phyloP scores from a whole-genome alignment of 2,888 invertebrate genomes.

The Mythimna impura region DNA sequence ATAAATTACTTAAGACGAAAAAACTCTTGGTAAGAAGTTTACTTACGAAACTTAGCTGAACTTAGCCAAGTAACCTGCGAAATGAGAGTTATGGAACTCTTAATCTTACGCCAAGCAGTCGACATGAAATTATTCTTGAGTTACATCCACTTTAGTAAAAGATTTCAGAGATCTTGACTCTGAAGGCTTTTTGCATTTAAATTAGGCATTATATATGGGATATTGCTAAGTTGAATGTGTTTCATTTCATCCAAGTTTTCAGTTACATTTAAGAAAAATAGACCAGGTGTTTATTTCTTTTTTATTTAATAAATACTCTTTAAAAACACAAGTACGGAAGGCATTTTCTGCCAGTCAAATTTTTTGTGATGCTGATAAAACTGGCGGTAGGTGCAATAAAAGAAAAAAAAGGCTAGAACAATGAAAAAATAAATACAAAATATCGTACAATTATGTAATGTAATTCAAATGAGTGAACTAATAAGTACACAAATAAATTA shows the following conservation, averaged over 20 bases:
- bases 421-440: too few relatives aligned
- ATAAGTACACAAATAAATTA: too few relatives aligned
- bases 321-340: too few relatives aligned
- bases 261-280: not conserved
- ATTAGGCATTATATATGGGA: not conserved
- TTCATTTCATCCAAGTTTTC: too few relatives aligned
- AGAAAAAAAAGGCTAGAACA: too few relatives aligned
- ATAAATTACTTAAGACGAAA: constrained; percentile 46
- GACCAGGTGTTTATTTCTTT: not conserved
- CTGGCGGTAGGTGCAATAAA: too few relatives aligned
- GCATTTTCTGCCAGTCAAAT: too few relatives aligned
- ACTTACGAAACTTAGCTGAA: constrained; percentile 48
- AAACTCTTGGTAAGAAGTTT: constrained; percentile 36
- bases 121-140: constrained; percentile 36
- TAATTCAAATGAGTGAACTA: too few relatives aligned
- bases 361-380: too few relatives aligned
- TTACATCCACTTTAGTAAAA: constrained; percentile 23
- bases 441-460: too few relatives aligned
- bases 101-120: constrained; percentile 50
- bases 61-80: constrained; percentile 55
- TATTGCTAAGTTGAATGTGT: not conserved
- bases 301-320: too few relatives aligned
- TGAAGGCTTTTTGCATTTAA: constrained; percentile 10
- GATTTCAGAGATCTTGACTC: constrained; percentile 21
- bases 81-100: constrained; percentile 54